These are phyloP conservation scores for Heteromyza rotundicornis DNA, from an alignment of 2,888 invertebrate species.

Conservation along the genomic window DNA sequence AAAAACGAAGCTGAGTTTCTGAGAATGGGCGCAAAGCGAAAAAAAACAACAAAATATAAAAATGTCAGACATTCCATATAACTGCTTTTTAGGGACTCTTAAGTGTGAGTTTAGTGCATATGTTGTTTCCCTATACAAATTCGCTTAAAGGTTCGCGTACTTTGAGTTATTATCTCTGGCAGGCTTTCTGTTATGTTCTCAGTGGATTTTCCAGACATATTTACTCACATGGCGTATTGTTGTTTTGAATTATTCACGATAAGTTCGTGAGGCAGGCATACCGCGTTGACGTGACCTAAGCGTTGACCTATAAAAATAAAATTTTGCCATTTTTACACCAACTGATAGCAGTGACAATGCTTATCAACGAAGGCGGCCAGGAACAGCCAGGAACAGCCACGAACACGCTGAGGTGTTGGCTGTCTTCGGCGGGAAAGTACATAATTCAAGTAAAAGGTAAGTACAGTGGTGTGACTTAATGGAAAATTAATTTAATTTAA, in stretches of 20 bases:
- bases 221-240: not conserved
- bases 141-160: not conserved
- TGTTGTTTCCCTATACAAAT: too few species aligned
- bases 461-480: too few species aligned
- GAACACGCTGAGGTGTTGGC: too few species aligned
- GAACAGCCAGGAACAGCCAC: too few species aligned
- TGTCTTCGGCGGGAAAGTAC: too few species aligned
- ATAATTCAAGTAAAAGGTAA: too few species aligned
- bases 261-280: not conserved
- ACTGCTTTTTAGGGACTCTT: slow-evolving; percentile 2
- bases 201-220: not conserved
- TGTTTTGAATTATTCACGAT: slow-evolving; percentile 4
- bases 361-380: not conserved
- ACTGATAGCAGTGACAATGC: not conserved
- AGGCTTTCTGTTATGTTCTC: not conserved
- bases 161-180: not conserved
- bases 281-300: not conserved
- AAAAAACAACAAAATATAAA: not conserved
- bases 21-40: not conserved
- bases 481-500: too few species aligned
- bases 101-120: not conserved
- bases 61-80: not conserved
- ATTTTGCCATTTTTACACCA: not conserved
- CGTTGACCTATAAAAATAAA: not conserved
- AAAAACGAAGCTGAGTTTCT: too few species aligned